Percentiles rank a stretch among this genome's conserved stretches.
These are phyloP conservation scores for Andricus quercusramuli DNA, from an alignment of 2,888 invertebrate species.

Conservation along the genomic window DNA sequence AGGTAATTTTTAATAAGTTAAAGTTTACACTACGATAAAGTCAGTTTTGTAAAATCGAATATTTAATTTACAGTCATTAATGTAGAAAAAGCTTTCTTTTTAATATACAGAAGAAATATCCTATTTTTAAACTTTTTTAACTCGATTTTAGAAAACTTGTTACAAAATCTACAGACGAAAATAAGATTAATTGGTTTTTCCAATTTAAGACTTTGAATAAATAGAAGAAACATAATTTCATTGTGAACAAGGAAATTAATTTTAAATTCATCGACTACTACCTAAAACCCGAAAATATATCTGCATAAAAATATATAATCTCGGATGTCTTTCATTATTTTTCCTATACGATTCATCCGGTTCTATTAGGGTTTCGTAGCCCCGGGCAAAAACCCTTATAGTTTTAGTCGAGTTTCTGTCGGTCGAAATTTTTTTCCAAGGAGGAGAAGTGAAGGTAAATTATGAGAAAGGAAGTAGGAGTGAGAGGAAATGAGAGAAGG, in stretches of 20 bases:
- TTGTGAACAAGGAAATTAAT: constrained; percentile 17
- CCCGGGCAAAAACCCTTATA: too few species aligned
- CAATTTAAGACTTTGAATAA: constrained; percentile 11
- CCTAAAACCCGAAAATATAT: constrained; percentile 9
- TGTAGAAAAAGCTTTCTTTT: background rate
- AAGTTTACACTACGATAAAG: background rate
- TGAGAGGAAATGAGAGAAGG: too few species aligned
- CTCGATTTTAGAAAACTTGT: background rate
- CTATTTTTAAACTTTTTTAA: background rate
- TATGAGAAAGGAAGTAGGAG: too few species aligned
- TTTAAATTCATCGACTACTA: background rate
- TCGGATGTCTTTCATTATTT: background rate
- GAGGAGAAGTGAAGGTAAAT: too few species aligned
- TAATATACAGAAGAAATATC: background rate
- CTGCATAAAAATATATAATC: background rate
- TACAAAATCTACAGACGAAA: background rate
- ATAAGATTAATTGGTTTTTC: constrained; percentile 1
- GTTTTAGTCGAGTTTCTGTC: too few species aligned
- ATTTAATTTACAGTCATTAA: background rate
- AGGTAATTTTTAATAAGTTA: background rate
- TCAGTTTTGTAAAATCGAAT: background rate
- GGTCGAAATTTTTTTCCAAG: too few species aligned
- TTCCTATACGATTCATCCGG: background rate
- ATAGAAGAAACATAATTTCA: background rate
- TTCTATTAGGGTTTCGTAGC: background rate